A percentile compares a stretch with the other conserved stretches of the same genome.
Evolutionary conservation across 2,888 invertebrate species (phyloP).

Genomic region (Sarcophaga caerulescens): DNA sequence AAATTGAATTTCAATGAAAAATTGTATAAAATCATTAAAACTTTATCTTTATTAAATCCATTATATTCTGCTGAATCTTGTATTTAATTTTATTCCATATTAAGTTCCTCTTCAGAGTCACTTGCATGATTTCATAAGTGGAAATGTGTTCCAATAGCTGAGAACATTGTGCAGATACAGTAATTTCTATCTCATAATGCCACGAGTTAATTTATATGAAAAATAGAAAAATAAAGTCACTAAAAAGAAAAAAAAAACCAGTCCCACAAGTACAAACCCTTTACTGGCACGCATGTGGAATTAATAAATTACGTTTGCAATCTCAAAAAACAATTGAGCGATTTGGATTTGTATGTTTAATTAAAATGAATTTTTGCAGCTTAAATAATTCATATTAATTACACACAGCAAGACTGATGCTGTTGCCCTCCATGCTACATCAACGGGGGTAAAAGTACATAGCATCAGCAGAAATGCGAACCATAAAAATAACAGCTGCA

Average conservation of each 20-base stretch:
- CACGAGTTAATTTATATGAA: neutral
- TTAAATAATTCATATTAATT: slow-evolving; percentile 45
- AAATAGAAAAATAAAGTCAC: no score
- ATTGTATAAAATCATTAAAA: no score
- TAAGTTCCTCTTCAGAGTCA: neutral
- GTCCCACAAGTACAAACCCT: neutral
- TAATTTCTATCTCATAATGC: neutral
- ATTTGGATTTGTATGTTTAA: slow-evolving; percentile 46
- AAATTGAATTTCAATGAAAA: no score
- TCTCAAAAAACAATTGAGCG: slow-evolving; percentile 38
- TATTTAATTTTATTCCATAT: no score
- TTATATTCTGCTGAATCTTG: no score
- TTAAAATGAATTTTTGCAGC: slow-evolving; percentile 47
- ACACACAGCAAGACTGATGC: slow-evolving; percentile 9
- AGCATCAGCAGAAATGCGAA: neutral
- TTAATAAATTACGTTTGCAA: slow-evolving; percentile 42
- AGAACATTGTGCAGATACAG: neutral
- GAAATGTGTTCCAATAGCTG: neutral
- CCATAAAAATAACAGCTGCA: neutral
- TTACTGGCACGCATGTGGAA: slow-evolving; percentile 40
- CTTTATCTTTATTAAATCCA: no score
- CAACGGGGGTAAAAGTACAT: neutral
- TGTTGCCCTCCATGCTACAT: neutral
- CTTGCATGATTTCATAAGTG: neutral
- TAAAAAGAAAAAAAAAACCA: neutral